Evolutionary conservation across 1,140 invertebrate species (phyloP), one percentile per base, ranked within the genome.

Genomic region (Lordiphosa collinella): DNA sequence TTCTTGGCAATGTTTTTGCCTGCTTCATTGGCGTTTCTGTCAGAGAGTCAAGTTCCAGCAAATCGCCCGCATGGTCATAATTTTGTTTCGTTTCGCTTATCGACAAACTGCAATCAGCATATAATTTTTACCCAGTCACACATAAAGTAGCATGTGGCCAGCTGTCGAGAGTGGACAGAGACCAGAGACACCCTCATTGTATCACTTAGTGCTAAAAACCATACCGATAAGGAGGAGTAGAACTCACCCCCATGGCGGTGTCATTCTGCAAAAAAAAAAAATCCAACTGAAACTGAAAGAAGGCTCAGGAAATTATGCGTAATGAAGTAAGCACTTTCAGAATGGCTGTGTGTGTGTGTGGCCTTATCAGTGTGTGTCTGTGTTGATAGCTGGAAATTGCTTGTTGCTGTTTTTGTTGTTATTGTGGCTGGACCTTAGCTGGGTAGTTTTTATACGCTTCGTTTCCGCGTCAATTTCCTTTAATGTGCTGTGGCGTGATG

Each of bases 391-490:
- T 74, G 48, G 47, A 75, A 69, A 69, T 70, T 76, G 70, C 71
- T 75, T 74, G 71, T 71, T 64, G 68, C 25, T 41, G 40, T 31
- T 41, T 13, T 31, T 58, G 43, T 14, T 36, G 44, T 56, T 44
- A 16, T 37, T 37, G 52, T 34, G 58, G 36, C 16, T 50, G 32
- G 31, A 4, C 13, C 13, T 55, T 54, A 51, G 59, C 65, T 58
- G 75, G 69, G 75, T 80, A 79, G 75, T 74, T 79, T 79, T 80
- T 79, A 80, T 79, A 67, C 75, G 75, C 76, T 80, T 80, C 76
- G 76, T 80, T 80, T 80, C 76, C 75, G 75, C 75, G 75, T 80
- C 75, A 80, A 80, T 80, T 80, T 80, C 75, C 75, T 82, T 80
- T 80, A 82, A 80, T 79, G 75, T 67, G 75, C 64, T 74, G 46